phyloP scores from a whole-genome alignment of 1,140 invertebrate species.

The Grapholita molesta region DNA sequence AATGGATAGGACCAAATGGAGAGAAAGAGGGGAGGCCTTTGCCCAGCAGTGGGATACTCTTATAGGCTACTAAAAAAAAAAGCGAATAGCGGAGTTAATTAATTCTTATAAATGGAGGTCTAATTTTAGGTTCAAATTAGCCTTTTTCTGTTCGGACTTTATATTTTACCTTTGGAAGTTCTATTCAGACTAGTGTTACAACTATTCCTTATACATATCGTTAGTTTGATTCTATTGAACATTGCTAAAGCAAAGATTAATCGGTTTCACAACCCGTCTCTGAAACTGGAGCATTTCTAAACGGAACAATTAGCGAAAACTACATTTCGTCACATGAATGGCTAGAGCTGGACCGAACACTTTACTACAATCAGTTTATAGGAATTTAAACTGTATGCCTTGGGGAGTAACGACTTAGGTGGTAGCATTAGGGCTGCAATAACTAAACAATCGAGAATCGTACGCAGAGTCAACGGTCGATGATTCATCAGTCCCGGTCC shows the following conservation, averaged over 20 bases:
- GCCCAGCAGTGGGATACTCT: too few species aligned
- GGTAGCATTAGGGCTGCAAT: neutral
- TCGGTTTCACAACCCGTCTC: neutral
- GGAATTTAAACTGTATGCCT: neutral
- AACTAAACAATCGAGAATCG: conserved; percentile 10
- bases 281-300: conserved; percentile 9
- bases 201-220: neutral
- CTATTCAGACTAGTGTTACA: neutral
- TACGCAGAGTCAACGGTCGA: conserved; percentile 36
- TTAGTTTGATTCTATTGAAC: neutral
- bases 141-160: too few species aligned
- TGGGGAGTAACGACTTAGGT: neutral
- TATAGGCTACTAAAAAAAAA: too few species aligned
- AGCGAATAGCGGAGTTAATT: too few species aligned
- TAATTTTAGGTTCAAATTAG: too few species aligned
- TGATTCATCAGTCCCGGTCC: conserved; percentile 33
- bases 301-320: conserved; percentile 17
- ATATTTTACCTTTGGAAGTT: neutral
- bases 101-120: too few species aligned
- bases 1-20: too few species aligned
- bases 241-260: neutral
- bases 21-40: too few species aligned
- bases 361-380: neutral
- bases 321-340: conserved; percentile 17
- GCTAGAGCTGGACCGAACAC: neutral